phyloP scores from a whole-genome alignment of 2,888 invertebrate genomes.

The Drosophila mercatorum region DNA sequence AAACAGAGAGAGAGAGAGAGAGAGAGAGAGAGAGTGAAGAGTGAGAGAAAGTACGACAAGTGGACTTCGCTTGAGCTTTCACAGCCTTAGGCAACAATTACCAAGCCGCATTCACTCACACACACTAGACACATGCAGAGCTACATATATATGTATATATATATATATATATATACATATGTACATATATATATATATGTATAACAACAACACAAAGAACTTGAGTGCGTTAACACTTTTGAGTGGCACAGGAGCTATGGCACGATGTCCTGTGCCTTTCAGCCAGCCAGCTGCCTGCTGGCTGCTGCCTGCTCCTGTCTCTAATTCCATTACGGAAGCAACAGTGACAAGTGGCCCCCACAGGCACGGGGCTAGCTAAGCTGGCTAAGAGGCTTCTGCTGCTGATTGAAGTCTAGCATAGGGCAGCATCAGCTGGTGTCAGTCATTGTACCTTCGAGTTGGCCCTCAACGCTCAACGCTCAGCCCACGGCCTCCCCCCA shows the following conservation, averaged over 20 bases:
- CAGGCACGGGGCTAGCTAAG: slow-evolving; percentile 29
- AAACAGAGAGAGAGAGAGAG: background rate
- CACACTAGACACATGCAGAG: slow-evolving; percentile 9
- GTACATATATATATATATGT: slow-evolving; percentile 1
- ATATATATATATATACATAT: background rate
- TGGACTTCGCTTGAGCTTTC: slow-evolving; percentile 55
- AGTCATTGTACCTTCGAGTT: slow-evolving; percentile 61
- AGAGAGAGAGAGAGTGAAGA: background rate
- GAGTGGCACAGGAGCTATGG: slow-evolving; percentile 38
- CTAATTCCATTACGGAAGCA: slow-evolving; percentile 78
- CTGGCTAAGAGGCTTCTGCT: slow-evolving; percentile 31
- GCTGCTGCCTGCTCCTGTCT: slow-evolving; percentile 23
- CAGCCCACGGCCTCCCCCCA: background rate
- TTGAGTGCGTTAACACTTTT: slow-evolving; percentile 76
- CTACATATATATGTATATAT: slow-evolving; percentile 1
- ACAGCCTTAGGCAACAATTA: slow-evolving; percentile 62
- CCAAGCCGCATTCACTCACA: slow-evolving; percentile 40
- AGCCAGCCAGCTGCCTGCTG: slow-evolving; percentile 12
- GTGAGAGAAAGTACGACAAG: slow-evolving; percentile 45
- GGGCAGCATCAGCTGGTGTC: slow-evolving; percentile 39
- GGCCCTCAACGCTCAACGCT: slow-evolving; percentile 1
- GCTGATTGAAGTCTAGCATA: slow-evolving; percentile 42
- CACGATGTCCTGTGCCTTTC: slow-evolving; percentile 36
- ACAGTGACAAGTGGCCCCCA: slow-evolving; percentile 75
- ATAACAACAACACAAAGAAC: slow-evolving; percentile 45